Evolutionary conservation across 2,797 vertebrate genomes (phyloP).

Genomic region (Chrosomus eos): DNA sequence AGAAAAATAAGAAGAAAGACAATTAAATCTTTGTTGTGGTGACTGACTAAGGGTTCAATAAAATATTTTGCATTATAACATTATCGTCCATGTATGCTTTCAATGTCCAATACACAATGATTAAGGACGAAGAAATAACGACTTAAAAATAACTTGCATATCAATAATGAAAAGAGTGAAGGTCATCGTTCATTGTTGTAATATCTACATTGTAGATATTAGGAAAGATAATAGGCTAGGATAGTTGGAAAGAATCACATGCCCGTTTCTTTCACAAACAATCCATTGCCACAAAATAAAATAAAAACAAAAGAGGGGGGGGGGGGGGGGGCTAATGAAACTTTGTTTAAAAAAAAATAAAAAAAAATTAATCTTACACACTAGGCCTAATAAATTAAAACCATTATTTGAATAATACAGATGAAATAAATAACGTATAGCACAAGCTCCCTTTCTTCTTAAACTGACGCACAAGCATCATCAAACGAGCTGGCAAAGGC

Average conservation of each 20-base stretch:
- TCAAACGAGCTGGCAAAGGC: background rate
- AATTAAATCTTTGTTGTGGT: background rate
- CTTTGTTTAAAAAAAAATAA: too few relatives aligned
- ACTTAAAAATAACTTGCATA: background rate
- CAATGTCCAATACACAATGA: background rate
- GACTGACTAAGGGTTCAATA: background rate
- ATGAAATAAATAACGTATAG: background rate
- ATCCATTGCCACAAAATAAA: background rate
- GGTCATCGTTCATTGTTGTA: background rate
- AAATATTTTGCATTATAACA: conserved; percentile 1
- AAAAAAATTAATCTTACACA: background rate
- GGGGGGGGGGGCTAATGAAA: background rate
- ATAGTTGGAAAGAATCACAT: background rate
- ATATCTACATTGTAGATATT: background rate
- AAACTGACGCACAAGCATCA: background rate
- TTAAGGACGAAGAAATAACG: background rate
- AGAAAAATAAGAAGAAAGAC: background rate
- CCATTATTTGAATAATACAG: background rate
- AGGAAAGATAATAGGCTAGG: too few relatives aligned
- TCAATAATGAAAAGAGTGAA: background rate
- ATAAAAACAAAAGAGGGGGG: background rate
- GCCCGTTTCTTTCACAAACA: background rate
- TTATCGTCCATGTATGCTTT: background rate
- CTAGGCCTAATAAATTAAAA: background rate
- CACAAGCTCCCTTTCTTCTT: background rate